Base-by-base conservation (phyloP, 2,113 vertebrate genomes). In the Hirundichthys speculiger region DNA sequence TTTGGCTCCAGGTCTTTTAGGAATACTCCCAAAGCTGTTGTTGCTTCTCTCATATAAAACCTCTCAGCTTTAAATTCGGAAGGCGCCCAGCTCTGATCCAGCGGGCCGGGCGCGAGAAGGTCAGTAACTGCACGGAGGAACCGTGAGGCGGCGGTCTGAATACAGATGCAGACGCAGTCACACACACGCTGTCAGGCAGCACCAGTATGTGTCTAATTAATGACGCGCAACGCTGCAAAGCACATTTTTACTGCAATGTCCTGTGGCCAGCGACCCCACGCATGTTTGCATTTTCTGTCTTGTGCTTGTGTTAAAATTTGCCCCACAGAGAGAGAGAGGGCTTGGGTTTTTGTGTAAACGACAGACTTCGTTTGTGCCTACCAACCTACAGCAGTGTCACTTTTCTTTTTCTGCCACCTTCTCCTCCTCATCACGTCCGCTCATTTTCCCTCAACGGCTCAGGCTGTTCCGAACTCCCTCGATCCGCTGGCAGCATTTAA, bases 51-150 rank as follows among this genome's bases (percentile, higher is more conserved):
- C 56, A 24, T 49, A 41, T 39, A 24, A 61, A 84, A 83, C 77
- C 72, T 84, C 75, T 84, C 13, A 42, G 47, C 45, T 75, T 49
- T 60, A 69, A n/a, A 73, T 79, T 70, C 67, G 64, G 52, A 19
- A 74, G 73, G 53, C 61, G 22, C 18, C 3, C 4, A 46, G 65
- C 65, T 69, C 52, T 43, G 58, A n/a, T n/a, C n/a, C n/a, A 78
- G 49, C 5, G 53, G 70, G 81, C n/a, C 68, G 77, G 69, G 61
- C 78, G 73, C 84, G 85, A 86, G 80, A 88, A 88, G 80, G 84
- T 86, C 85, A 78, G 2, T 55, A 41, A 38, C 49, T 42, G 40
- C 54, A 40, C 61, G 24, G 38, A 21, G 16, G 45, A 50, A 43
- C 48, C 30, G 18, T 34, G 30, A 27, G 25, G 3, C 25, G 25